phyloP scores from a whole-genome alignment of 2,113 vertebrate species.

The Panthera tigris region DNA sequence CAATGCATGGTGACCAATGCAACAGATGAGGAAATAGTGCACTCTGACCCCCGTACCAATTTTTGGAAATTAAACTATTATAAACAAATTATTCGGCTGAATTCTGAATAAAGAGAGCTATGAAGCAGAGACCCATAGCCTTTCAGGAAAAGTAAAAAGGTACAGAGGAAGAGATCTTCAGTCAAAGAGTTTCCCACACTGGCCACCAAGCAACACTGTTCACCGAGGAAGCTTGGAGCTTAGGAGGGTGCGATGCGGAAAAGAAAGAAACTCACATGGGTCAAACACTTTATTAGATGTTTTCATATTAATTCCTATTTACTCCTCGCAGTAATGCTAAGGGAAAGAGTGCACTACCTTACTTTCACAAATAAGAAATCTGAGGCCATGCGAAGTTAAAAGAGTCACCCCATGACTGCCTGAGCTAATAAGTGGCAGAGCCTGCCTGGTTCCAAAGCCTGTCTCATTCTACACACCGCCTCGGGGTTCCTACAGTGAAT shows the following conservation, averaged over 20 bases:
- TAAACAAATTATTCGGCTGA: background rate
- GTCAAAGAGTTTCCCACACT: background rate
- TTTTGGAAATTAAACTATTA: background rate
- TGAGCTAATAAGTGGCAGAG: background rate
- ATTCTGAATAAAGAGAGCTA: conserved; percentile 21
- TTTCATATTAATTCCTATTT: background rate
- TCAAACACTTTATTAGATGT: background rate
- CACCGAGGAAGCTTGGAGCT: background rate
- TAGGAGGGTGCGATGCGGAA: background rate
- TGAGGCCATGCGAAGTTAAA: background rate
- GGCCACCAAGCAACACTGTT: background rate
- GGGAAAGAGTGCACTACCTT: background rate
- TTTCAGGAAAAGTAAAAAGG: conserved; percentile 12
- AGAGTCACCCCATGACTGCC: background rate
- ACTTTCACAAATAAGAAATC: conserved; percentile 13
- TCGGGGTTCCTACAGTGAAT: background rate
- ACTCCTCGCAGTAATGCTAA: background rate
- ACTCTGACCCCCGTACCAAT: background rate
- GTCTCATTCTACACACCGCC: background rate
- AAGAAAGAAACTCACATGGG: background rate
- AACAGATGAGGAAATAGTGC: background rate
- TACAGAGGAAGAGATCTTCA: background rate
- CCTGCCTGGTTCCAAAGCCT: background rate
- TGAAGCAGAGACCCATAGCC: background rate
- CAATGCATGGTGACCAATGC: background rate